Base-by-base conservation (phyloP, 2,113 vertebrate genomes). In the Corapipo altera region DNA sequence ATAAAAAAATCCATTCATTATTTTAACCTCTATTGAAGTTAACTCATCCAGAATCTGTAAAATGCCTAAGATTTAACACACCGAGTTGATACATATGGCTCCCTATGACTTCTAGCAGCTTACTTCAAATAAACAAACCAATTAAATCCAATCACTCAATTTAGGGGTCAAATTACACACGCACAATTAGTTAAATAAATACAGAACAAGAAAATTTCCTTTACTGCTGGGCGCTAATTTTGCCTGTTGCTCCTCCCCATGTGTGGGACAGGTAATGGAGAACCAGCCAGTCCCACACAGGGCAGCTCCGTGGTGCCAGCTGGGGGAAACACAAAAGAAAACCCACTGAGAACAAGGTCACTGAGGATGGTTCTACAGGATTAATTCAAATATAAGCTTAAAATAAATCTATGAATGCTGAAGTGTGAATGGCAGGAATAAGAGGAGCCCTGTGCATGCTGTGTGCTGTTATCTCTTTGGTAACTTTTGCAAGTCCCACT, bases 1-100 rank as follows among this genome's bases (percentile, higher is more conserved):
- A 89, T 78, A 43, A 97, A 95, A 93, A 70, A 32, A 28, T 11
- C 33, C 16, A 89, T 80, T 87, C 17, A 46, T 84, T 83, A 85
- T 91, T 95, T 84, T 87, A 93, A 91, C 61, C 57, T 84, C 72
- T 75, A 16, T 3, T 90, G 58, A 93, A 75, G 41, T 65, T 65
- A 93, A 91, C 26, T 69, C 73, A 91, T 78, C 32, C 69, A 81
- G 83, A 81, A 94, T 72, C 78, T 11, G 1, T 67, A 37, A 41
- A 74, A 83, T 55, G 43, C 35, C 30, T n/a, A 77, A 67, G 21
- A 92, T 69, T 64, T 83, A 91, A 77, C 35, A 91, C 2, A 67
- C 11, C 8, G 3, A 90, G 80, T 33, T 30, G 20, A n/a, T 83
- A 61, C 0, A 1, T 35, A 23, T 8, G 37, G 15, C 32, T 88